phyloP scores from a whole-genome alignment of 2,797 vertebrate genomes.

The Chiroxiphia lanceolata region DNA sequence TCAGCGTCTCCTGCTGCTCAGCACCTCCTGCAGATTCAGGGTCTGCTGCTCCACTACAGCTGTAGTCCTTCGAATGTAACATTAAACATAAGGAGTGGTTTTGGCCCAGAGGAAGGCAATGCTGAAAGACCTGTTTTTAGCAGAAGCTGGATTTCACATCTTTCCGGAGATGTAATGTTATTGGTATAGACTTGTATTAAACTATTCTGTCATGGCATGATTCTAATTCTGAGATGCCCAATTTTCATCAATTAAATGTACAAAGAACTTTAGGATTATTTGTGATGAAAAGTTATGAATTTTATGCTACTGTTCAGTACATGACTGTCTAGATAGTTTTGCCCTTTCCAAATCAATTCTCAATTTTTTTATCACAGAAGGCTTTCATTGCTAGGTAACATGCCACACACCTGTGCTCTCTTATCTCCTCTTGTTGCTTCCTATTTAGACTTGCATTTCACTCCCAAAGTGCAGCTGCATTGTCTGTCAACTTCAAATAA shows the following conservation, averaged over 20 bases:
- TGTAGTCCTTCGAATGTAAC: neutral
- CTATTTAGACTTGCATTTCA: neutral
- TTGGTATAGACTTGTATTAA: neutral
- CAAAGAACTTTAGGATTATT: neutral
- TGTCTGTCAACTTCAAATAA: conserved; percentile 15
- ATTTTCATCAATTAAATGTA: neutral
- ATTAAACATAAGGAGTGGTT: neutral
- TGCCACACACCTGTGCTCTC: conserved; percentile 8
- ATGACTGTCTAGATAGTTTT: neutral
- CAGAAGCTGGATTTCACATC: neutral
- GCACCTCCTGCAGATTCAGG: accelerated
- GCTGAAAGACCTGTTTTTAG: neutral
- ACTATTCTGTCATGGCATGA: neutral
- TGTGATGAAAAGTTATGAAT: neutral
- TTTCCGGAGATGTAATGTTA: neutral
- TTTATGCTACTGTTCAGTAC: neutral
- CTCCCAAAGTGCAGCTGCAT: conserved; percentile 2
- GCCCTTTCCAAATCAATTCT: neutral
- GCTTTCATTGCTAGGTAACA: conserved; percentile 10
- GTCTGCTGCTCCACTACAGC: accelerated
- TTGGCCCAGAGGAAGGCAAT: neutral
- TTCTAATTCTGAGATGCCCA: neutral
- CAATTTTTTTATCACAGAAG: neutral
- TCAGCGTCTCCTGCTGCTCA: neutral
- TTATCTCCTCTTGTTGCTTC: neutral